Evolutionary conservation across 2,888 invertebrate genomes (phyloP), one percentile per base, ranked within the genome.

Genomic region (Parnassius apollo): DNA sequence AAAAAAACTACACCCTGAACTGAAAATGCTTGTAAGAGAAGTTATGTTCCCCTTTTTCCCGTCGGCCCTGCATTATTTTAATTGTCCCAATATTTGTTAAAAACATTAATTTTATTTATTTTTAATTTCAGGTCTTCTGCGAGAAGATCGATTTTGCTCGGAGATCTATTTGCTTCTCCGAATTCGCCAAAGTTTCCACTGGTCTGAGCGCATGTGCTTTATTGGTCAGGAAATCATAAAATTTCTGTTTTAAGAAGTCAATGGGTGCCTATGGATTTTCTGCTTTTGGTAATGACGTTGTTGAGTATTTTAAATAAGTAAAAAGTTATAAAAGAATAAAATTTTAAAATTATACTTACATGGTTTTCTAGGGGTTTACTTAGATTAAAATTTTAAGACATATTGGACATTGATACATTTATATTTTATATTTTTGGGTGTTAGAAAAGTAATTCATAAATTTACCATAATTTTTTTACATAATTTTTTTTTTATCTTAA

Each of bases 81-180:
- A 18, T 18, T 18, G 18, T 18, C 18, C 18, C 18, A 18, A 18
- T 18, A 1, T 46, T 7, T 35, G 48, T 60, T 62, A 13, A 44
- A 50, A 22, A 49, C 10, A 45, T 7, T n/a, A 63, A 46, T 59
- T 50, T 54, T 9, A 53, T 58, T 48, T 13, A 8, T 13, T n/a
- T n/a, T 25, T 42, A 13, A 51, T 84, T 92, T 51, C 90, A 96
- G 95, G 94, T 96, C 59, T 96, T 98, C 77, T 95, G 96, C 69
- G 96, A 97, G 74, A 96, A 95, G 91, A 95, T 97, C 51, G 96
- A 96, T 81, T 96, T 96, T 80, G 94, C 96, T 25, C 93, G 96
- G 71, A 94, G 96, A 79, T 95, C 96, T 7, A 93, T 97, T 62
- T 94, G 94, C 72, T 94, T 96, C 77, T 95, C 95, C 2, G 96